Conservation (phyloP, 1,140 invertebrate genomes). For the Dreissena rostriformis region DNA sequence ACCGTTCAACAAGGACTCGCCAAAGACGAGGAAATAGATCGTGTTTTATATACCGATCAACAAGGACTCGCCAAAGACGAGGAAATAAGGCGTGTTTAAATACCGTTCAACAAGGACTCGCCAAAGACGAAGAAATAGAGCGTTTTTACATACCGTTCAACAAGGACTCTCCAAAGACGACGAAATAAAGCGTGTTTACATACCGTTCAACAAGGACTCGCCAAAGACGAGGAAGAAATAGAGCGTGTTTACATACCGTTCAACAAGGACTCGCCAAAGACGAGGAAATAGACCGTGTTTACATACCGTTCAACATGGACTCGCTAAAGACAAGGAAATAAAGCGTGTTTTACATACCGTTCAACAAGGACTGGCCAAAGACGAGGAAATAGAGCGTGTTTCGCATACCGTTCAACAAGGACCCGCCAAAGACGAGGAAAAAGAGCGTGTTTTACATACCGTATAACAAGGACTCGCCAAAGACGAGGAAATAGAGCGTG, state of each 20-base stretch:
- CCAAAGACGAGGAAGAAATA: slow-evolving; percentile 99
- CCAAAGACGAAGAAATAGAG: slow-evolving; percentile 99
- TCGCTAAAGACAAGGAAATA: slow-evolving; percentile 99
- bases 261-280: slow-evolving; percentile 98
- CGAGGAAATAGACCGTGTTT: slow-evolving; percentile 98
- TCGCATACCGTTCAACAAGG: slow-evolving; percentile 90
- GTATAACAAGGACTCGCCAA: slow-evolving; percentile 98
- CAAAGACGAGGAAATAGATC: slow-evolving; percentile 98
- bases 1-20: slow-evolving; percentile 97
- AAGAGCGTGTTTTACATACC: slow-evolving; percentile 98
- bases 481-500: slow-evolving; percentile 98
- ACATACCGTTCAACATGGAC: slow-evolving; percentile 91
- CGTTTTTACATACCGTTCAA: slow-evolving; percentile 92
- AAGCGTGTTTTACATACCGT: slow-evolving; percentile 97
- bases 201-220: slow-evolving; percentile 94
- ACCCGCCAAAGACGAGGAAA: slow-evolving; percentile 99
- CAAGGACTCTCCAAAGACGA: slow-evolving; percentile 98
- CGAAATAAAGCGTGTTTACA: slow-evolving; percentile 96
- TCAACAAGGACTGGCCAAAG: slow-evolving; percentile 98
- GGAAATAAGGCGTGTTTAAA: slow-evolving; percentile 96
- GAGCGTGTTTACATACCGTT: slow-evolving; percentile 92
- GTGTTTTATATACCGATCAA: slow-evolving; percentile 93
- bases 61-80: slow-evolving; percentile 98
- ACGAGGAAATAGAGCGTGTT: slow-evolving; percentile 99
- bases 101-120: slow-evolving; percentile 94